Percentiles rank a stretch among this genome's conserved stretches.
These are phyloP conservation scores for Sakesphorus luctuosus DNA, from an alignment of 2,113 vertebrate species.

Conservation along the genomic window DNA sequence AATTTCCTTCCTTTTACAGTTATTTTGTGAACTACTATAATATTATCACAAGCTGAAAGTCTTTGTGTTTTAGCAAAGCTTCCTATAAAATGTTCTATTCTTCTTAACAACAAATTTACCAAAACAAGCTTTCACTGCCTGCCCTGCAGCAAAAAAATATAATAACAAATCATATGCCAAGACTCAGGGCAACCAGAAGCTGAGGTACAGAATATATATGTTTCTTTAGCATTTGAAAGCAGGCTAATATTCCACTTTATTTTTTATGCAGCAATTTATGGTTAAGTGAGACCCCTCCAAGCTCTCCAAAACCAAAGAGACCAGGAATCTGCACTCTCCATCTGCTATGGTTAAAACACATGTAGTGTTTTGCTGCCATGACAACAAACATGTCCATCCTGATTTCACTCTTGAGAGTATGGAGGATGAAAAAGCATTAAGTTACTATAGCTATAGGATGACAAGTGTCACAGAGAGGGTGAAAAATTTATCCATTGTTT, in stretches of 20 bases:
- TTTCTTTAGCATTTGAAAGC: neutral
- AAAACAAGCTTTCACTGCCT: neutral
- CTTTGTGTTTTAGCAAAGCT: neutral
- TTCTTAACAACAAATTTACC: neutral
- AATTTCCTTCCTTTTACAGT: neutral
- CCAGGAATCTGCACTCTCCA: neutral
- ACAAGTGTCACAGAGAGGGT: neutral
- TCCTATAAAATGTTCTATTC: neutral
- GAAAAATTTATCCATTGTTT: neutral
- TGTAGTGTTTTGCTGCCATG: conserved; percentile 26
- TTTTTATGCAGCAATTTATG: neutral
- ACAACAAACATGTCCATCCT: conserved; percentile 1
- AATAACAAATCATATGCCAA: neutral
- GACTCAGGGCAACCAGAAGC: neutral
- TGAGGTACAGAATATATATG: neutral
- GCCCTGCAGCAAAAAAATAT: neutral
- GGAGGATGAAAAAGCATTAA: neutral
- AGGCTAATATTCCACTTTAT: neutral
- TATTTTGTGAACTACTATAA: neutral
- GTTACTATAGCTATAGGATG: neutral
- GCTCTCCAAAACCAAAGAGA: neutral
- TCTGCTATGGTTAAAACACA: conserved; percentile 25
- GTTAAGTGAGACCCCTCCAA: neutral
- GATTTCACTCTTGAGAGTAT: neutral
- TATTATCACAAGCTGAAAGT: neutral